phyloP scores from a whole-genome alignment of 2,888 invertebrate genomes.

The Drosophila mulleri region DNA sequence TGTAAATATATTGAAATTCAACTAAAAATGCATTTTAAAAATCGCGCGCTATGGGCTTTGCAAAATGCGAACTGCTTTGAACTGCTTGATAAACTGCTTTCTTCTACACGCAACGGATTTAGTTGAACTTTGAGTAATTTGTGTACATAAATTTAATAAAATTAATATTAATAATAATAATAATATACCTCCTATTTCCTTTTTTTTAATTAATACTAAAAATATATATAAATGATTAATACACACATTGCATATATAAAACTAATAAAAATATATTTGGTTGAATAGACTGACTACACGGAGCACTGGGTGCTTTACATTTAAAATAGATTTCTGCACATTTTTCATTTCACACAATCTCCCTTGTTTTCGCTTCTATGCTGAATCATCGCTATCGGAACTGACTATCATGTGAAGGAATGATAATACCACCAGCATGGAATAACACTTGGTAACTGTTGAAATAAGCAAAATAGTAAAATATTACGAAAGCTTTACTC shows the following conservation, averaged over 20 bases:
- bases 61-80: neutral
- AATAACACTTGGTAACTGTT: conserved; percentile 45
- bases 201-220: no score
- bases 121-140: no score
- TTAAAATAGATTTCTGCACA: neutral
- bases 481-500: conserved; percentile 20
- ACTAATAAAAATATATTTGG: neutral
- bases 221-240: neutral
- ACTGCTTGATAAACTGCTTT: neutral
- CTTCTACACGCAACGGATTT: neutral
- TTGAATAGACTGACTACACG: conserved; percentile 3
- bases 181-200: no score
- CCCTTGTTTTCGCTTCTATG: neutral
- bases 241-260: neutral
- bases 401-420: conserved; percentile 41
- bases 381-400: conserved; percentile 47
- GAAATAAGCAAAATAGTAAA: conserved; percentile 8
- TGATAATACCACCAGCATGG: conserved; percentile 46
- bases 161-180: no score
- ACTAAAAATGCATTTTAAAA: neutral
- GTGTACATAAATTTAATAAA: no score
- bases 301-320: neutral
- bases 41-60: neutral
- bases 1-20: no score
- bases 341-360: neutral